Conservation (phyloP, 2,797 vertebrate genomes). For the Bovichtus diacanthus region DNA sequence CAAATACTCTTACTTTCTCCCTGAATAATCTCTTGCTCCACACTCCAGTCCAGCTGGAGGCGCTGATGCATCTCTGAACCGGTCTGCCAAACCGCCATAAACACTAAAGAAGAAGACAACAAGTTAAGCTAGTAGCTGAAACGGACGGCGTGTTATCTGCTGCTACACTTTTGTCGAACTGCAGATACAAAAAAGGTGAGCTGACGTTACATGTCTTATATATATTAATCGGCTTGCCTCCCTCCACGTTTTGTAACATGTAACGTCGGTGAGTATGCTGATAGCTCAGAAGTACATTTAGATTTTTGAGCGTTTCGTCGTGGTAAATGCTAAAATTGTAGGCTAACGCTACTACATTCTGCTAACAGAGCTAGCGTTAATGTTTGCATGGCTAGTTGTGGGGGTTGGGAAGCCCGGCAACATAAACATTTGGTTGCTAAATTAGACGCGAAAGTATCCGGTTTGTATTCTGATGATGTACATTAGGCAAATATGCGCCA, state of each 20-base stretch:
- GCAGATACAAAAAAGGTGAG: slow-evolving; percentile 27
- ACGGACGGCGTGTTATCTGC: slow-evolving; percentile 2
- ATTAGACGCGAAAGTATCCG: rapidly evolving
- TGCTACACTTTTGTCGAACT: background rate
- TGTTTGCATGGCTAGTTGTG: background rate
- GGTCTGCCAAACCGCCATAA: too few species aligned
- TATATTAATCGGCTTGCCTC: rapidly evolving
- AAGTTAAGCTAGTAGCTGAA: slow-evolving; percentile 22
- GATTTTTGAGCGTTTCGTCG: background rate
- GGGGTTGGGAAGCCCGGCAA: too few species aligned
- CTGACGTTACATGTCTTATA: background rate
- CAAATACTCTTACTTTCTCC: too few species aligned
- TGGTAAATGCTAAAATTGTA: slow-evolving; percentile 25
- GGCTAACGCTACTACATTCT: background rate
- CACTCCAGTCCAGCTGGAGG: too few species aligned
- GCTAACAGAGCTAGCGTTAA: background rate
- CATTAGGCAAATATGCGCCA: rapidly evolving
- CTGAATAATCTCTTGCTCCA: too few species aligned
- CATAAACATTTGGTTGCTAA: rapidly evolving
- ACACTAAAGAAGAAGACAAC: slow-evolving; percentile 8
- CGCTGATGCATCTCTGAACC: too few species aligned
- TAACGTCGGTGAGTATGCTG: too few species aligned
- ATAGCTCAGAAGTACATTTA: rapidly evolving
- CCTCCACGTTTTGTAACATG: rapidly evolving
- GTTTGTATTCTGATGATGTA: too few species aligned